Evolutionary conservation across 2,113 vertebrate species (phyloP), one percentile per base, ranked within the genome.

Genomic region (Charadrius vociferus): DNA sequence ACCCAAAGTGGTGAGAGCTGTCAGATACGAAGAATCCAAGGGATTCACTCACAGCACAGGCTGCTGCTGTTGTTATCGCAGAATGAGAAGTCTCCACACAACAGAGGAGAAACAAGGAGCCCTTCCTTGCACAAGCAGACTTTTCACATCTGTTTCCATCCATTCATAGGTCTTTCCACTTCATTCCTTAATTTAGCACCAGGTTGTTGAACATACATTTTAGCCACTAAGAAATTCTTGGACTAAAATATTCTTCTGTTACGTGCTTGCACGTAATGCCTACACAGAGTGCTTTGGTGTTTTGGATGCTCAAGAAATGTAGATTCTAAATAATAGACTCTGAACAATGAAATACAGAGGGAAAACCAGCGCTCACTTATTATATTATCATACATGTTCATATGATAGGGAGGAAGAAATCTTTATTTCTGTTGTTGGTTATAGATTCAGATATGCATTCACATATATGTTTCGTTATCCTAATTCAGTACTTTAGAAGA

Each of bases 261-360:
- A 49, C 2, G 27, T 8, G 22, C 11, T 29, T 27, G 12, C 4
- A 30, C 0, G 0, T 34, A 68, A 49, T 22, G 36, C 52, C 55
- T 10, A 29, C 32, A 41, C 47, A 89, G 15, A 9, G 65, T 15
- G 41, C 11, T 61, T 39, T 29, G 24, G 23, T 34, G 32, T 4
- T 89, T 34, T 52, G 41, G 59, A 80, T 30, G 12, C 20, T 90
- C 23, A 21, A 5, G 7, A 88, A 92, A 78, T 7, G 7, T 3
- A 72, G 19, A 82, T 73, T 82, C 39, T 56, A 68, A 91, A 66
- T 36, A 84, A 58, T 2, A 53, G 24, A 36, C 14, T 88, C 43
- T 52, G 85, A 93, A 78, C 18, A 90, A 75, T 52, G 10, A 83
- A 84, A 94, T 36, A 55, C n/a, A 80, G 27, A 82, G 29, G 20